These are phyloP conservation scores for Myripristis murdjan DNA, from an alignment of 2,797 vertebrate genomes.

Conservation along the genomic window DNA sequence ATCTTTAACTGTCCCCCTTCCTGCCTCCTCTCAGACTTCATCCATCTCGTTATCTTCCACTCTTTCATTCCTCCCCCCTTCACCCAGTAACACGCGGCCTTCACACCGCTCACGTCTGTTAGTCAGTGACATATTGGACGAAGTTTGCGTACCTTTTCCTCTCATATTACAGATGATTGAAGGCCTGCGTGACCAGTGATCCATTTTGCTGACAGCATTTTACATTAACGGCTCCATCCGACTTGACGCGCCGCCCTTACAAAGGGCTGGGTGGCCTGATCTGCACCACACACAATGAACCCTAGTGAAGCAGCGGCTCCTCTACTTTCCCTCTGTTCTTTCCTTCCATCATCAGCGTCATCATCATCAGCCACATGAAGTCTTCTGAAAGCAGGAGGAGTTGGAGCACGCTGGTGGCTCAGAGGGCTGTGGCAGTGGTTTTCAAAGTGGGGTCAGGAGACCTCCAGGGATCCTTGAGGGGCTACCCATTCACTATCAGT, in stretches of 20 bases:
- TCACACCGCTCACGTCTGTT: slow-evolving; percentile 44
- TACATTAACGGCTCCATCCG: slow-evolving; percentile 49
- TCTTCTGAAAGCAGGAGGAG: background rate
- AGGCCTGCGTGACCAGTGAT: slow-evolving; percentile 58
- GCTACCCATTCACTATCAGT: too few species aligned
- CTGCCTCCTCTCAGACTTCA: slow-evolving; percentile 39
- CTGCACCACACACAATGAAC: background rate
- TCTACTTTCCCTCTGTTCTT: too few species aligned
- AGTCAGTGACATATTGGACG: slow-evolving; percentile 64
- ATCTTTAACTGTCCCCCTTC: slow-evolving; percentile 49
- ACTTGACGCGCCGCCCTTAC: slow-evolving; percentile 40
- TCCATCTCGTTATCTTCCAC: slow-evolving; percentile 65
- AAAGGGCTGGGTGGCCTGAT: slow-evolving; percentile 31
- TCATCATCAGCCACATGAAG: background rate
- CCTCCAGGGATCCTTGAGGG: too few species aligned
- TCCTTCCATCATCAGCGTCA: too few species aligned
- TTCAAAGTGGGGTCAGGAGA: too few species aligned
- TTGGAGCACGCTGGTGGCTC: background rate
- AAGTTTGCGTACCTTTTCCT: slow-evolving; percentile 42
- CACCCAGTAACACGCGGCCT: slow-evolving; percentile 55
- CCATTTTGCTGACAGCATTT: slow-evolving; percentile 59
- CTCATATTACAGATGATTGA: slow-evolving; percentile 55
- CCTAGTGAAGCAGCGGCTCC: background rate
- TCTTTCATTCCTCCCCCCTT: slow-evolving; percentile 56
- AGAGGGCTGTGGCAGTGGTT: background rate